A percentile compares a stretch with the other conserved stretches of the same genome.
phyloP scores from a whole-genome alignment of 2,113 vertebrate species.

The Oncorhynchus keta region DNA sequence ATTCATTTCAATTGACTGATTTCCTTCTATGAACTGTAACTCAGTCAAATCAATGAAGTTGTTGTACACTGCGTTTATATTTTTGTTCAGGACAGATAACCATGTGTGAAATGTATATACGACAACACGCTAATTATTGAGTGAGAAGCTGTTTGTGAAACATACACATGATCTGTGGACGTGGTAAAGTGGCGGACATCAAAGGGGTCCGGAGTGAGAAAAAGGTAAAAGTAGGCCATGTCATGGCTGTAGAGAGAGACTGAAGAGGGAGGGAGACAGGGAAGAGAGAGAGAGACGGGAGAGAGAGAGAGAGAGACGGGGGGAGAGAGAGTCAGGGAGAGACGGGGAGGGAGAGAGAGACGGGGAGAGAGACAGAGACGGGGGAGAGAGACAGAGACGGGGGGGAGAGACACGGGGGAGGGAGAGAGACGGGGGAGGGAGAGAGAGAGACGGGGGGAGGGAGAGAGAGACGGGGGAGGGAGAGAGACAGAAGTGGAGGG shows the following conservation, averaged over 20 bases:
- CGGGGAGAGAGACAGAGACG: constrained; percentile 24
- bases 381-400: constrained; percentile 20
- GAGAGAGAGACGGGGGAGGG: constrained; percentile 20
- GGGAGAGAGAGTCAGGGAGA: constrained; percentile 12
- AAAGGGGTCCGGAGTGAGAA: constrained; percentile 62
- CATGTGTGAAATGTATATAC: constrained; percentile 75
- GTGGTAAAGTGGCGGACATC: constrained; percentile 66
- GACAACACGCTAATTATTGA: constrained; percentile 66
- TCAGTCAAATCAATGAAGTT: too few species aligned
- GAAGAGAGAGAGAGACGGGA: constrained; percentile 2
- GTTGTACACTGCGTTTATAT: too few species aligned
- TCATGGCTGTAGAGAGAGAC: constrained; percentile 46
- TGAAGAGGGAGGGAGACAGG: neutral
- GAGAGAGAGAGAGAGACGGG: constrained; percentile 45
- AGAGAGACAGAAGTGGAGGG: constrained; percentile 53
- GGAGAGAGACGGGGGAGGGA: constrained; percentile 38
- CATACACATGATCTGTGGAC: constrained; percentile 67
- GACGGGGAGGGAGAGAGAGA: constrained; percentile 29
- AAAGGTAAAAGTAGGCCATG: constrained; percentile 72
- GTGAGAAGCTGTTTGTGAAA: constrained; percentile 62
- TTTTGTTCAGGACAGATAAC: constrained; percentile 32
- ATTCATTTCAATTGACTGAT: too few species aligned
- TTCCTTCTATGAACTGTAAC: too few species aligned
- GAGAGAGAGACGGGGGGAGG: neutral
- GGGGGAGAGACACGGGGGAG: constrained; percentile 41